Conservation (phyloP, 2,797 vertebrate genomes). For the Sebastes hubbsi region DNA sequence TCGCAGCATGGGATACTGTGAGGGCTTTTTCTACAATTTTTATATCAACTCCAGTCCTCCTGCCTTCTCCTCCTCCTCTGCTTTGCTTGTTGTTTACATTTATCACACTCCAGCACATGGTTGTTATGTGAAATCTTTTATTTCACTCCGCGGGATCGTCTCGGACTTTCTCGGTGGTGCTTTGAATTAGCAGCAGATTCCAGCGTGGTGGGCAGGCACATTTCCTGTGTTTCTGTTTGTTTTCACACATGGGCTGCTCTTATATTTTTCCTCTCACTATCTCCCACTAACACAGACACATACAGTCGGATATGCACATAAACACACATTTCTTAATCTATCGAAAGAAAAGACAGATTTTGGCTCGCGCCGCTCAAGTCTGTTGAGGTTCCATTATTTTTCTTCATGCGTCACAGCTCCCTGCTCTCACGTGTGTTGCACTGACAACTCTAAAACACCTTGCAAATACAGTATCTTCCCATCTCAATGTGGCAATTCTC, state of each 20-base stretch:
- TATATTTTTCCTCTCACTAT: constrained; percentile 46
- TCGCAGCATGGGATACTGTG: not conserved
- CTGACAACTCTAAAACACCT: constrained; percentile 55
- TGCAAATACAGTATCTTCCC: constrained; percentile 60
- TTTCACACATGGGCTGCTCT: constrained; percentile 59
- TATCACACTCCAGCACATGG: not conserved
- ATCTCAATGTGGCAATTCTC: constrained; percentile 75
- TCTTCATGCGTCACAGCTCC: constrained; percentile 51
- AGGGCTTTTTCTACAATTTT: not conserved
- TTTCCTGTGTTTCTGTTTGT: constrained; percentile 50
- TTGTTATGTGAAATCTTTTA: constrained; percentile 27
- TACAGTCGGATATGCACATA: not conserved
- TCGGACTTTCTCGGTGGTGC: not conserved
- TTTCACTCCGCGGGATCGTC: constrained; percentile 14
- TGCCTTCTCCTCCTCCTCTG: not conserved
- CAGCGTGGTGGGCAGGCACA: not conserved
- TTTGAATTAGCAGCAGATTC: constrained; percentile 20
- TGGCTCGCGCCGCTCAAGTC: constrained; percentile 14
- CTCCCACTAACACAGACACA: constrained; percentile 16
- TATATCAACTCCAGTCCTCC: not conserved
- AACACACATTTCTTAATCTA: constrained; percentile 37
- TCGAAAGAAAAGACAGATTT: constrained; percentile 30
- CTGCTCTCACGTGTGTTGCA: constrained; percentile 40
- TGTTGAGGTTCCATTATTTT: constrained; percentile 65
- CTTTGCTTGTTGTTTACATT: constrained; percentile 2